Conservation (phyloP, 2,797 vertebrate genomes). For the Lycodopsis pacificus region DNA sequence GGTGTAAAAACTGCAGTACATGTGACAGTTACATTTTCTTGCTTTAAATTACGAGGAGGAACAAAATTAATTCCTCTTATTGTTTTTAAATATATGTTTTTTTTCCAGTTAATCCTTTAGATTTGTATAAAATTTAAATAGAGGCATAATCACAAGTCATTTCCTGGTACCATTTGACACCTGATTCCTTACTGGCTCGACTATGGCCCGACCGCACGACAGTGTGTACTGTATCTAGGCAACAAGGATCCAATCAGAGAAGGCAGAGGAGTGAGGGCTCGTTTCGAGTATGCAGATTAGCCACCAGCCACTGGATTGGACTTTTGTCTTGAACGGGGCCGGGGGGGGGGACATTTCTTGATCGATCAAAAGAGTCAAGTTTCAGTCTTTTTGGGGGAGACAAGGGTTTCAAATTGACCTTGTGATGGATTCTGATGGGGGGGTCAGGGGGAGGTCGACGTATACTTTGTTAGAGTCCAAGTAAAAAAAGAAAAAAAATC, state of each 20-base stretch:
- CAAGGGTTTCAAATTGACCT: constrained; percentile 25
- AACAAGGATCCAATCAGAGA: constrained; percentile 96
- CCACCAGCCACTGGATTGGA: constrained; percentile 78
- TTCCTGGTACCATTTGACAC: constrained; percentile 97
- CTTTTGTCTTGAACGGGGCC: constrained; percentile 71
- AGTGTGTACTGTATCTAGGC: constrained; percentile 96
- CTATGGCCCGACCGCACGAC: constrained; percentile 93
- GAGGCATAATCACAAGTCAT: constrained; percentile 87
- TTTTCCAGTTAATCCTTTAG: constrained; percentile 64
- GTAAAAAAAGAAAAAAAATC: background rate
- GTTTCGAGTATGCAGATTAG: constrained; percentile 83
- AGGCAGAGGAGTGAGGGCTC: constrained; percentile 88
- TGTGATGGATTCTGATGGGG: constrained; percentile 35
- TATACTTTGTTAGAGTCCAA: constrained; percentile 47
- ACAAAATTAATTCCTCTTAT: constrained; percentile 49
- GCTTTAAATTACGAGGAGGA: constrained; percentile 32
- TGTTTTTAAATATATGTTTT: constrained; percentile 10
- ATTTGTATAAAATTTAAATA: constrained; percentile 81
- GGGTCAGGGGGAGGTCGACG: background rate
- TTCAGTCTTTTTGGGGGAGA: constrained; percentile 62
- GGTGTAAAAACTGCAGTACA: constrained; percentile 58
- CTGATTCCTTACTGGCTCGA: constrained; percentile 93
- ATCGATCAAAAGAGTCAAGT: constrained; percentile 58
- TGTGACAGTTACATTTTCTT: constrained; percentile 17
- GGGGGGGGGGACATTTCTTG: constrained; percentile 58